phyloP scores from a whole-genome alignment of 2,888 invertebrate species.

The Drosophila monieri region DNA sequence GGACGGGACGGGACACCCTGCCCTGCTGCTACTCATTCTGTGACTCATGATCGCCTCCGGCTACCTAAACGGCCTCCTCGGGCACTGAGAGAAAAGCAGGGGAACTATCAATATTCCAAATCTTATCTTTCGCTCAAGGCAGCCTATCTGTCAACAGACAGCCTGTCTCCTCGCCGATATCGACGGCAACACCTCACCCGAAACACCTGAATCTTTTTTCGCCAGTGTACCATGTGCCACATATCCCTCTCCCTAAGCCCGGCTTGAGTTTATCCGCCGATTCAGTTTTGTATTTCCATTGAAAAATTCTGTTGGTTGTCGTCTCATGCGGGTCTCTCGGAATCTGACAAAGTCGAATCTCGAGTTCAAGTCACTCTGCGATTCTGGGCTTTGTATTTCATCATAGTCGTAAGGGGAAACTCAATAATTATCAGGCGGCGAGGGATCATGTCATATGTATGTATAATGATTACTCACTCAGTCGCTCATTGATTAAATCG shows the following conservation, averaged over 20 bases:
- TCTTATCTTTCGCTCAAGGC: not conserved
- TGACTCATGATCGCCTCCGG: slow-evolving; percentile 51
- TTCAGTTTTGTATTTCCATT: slow-evolving; percentile 59
- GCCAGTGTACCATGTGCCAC: slow-evolving; percentile 6
- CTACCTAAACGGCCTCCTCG: slow-evolving; percentile 14
- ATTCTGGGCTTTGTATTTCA: slow-evolving; percentile 52
- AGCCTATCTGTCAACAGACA: slow-evolving; percentile 24
- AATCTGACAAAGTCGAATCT: slow-evolving; percentile 45
- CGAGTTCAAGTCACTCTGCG: slow-evolving; percentile 35
- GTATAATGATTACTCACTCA: slow-evolving; percentile 42
- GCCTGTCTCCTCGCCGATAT: not conserved
- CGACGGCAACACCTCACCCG: too few species aligned
- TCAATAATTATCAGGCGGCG: slow-evolving; percentile 36
- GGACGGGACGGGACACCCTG: too few species aligned
- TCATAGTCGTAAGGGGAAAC: slow-evolving; percentile 52
- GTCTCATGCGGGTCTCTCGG: slow-evolving; percentile 57
- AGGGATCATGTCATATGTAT: slow-evolving; percentile 47
- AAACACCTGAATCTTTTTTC: not conserved
- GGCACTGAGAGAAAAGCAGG: not conserved
- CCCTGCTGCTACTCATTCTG: slow-evolving; percentile 34
- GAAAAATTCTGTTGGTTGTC: slow-evolving; percentile 50
- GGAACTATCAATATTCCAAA: not conserved
- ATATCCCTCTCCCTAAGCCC: not conserved
- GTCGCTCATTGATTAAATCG: slow-evolving; percentile 27
- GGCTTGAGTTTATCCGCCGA: slow-evolving; percentile 9